Base-by-base conservation (phyloP, 2,113 vertebrate genomes). In the Pygathrix nemaeus region DNA sequence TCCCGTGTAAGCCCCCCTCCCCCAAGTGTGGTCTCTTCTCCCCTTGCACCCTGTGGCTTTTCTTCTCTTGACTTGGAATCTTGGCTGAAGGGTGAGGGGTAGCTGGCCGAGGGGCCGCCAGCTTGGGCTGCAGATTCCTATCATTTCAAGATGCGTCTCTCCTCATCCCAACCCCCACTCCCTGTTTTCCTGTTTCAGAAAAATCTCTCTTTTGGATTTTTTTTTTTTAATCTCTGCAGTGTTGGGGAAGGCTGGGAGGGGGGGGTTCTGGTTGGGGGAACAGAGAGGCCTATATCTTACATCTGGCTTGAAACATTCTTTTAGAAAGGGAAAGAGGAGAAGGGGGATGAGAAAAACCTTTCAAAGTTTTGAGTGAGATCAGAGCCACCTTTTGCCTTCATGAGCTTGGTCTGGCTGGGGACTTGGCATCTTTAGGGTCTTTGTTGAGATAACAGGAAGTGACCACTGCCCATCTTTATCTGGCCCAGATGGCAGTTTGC, bases 241-340 rank as follows among this genome's bases (percentile, higher is more conserved):
- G 89, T 96, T 98, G 93, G 93, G 90, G 92, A 98, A 98, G 84
- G 88, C 72, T 55, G 89, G 61, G 89, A 82, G 94, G 97, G 93
- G 93, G 93, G 93, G 95, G 92, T 96, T 94, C 90, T 90, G 97
- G 66, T 90, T 95, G 96, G 95, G 93, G 96, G 84, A 95, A 85
- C 76, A 48, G 96, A 64, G 90, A 94, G 94, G 97, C 93, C 93
- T 96, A 17, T 97, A 97, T 98, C 97, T 98, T 96, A 90, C 97
- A 97, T 98, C 98, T 98, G 98, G 97, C 97, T 96, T 93, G 95
- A 97, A 97, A 93, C 97, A 98, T 98, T 98, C 97, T 94, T 98
- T 97, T 80, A 83, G 90, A 93, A 97, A 97, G 66, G 87, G 96
- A 97, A 96, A 97, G 81, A 81, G 83, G 88, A 95, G 92, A 88